Evolutionary conservation across 2,888 invertebrate genomes (phyloP).

Genomic region (Beris chalybata): DNA sequence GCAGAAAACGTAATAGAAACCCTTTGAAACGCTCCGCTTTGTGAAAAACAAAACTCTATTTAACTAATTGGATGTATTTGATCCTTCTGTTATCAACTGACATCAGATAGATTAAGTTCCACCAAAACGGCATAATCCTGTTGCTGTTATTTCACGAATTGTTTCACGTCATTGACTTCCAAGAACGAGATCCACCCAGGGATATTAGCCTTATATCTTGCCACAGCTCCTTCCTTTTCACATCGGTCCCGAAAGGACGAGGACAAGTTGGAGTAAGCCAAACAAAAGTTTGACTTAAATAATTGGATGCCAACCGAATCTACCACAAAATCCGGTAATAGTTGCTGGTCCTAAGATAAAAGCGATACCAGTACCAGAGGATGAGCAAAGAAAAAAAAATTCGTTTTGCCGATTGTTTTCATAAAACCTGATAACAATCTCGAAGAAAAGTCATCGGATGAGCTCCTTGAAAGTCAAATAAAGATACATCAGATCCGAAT

Average conservation of each 20-base stretch:
- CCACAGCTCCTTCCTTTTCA: too few species aligned
- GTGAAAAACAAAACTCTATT: conserved; percentile 8
- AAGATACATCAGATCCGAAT: too few species aligned
- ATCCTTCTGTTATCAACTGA: conserved; percentile 9
- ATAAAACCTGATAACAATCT: conserved; percentile 15
- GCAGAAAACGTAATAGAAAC: too few species aligned
- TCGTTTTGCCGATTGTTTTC: conserved; percentile 11
- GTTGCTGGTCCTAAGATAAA: background rate
- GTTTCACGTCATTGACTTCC: conserved; percentile 4
- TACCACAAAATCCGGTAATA: background rate
- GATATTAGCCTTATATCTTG: background rate
- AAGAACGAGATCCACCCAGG: background rate
- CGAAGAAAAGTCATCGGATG: background rate
- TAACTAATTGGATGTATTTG: conserved; percentile 3
- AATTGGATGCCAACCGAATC: conserved; percentile 2
- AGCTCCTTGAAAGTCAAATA: too few species aligned
- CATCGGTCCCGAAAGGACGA: background rate
- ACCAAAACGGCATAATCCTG: conserved; percentile 9
- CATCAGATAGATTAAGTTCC: conserved; percentile 14
- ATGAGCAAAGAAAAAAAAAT: background rate
- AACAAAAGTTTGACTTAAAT: background rate
- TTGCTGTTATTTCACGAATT: conserved; percentile 14
- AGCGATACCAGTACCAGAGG: too few species aligned
- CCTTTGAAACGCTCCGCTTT: too few species aligned
- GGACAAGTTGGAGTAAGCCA: background rate